A percentile compares a stretch with the other conserved stretches of the same genome.
These are phyloP conservation scores for Apogon talboti DNA, from an alignment of 2,797 vertebrate species.

Conservation along the genomic window DNA sequence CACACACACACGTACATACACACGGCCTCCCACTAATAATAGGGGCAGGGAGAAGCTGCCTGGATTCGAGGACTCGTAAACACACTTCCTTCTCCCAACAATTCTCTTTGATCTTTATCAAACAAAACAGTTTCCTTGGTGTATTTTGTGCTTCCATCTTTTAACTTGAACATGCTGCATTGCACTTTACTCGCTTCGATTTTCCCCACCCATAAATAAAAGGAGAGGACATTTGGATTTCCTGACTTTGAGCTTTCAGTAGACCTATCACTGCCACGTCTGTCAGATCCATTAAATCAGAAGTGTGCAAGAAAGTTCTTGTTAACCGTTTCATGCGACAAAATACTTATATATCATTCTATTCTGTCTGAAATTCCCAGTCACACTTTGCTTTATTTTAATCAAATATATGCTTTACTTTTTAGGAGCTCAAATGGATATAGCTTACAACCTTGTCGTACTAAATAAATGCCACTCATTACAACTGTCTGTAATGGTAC, in stretches of 20 bases:
- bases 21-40: slow-evolving; percentile 65
- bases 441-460: neutral
- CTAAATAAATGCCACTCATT: slow-evolving; percentile 11
- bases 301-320: slow-evolving; percentile 49
- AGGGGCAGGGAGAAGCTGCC: slow-evolving; percentile 55
- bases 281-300: slow-evolving; percentile 69
- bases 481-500: slow-evolving; percentile 19
- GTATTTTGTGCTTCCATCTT: slow-evolving; percentile 58
- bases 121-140: slow-evolving; percentile 70
- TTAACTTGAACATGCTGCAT: slow-evolving; percentile 41
- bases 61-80: slow-evolving; percentile 68
- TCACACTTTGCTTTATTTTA: slow-evolving; percentile 45
- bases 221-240: slow-evolving; percentile 62
- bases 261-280: slow-evolving; percentile 61
- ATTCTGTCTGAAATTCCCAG: slow-evolving; percentile 31
- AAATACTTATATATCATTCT: slow-evolving; percentile 56
- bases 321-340: slow-evolving; percentile 50
- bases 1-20: slow-evolving; percentile 19
- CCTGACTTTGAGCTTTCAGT: slow-evolving; percentile 64
- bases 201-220: slow-evolving; percentile 65
- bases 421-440: slow-evolving; percentile 33
- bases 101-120: slow-evolving; percentile 79
- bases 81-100: slow-evolving; percentile 64
- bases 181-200: slow-evolving; percentile 55
- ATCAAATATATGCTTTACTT: slow-evolving; percentile 17